A percentile compares a stretch with the other conserved stretches of the same genome.
phyloP scores from a whole-genome alignment of 2,888 invertebrate species.

The Leistus spinibarbis region DNA sequence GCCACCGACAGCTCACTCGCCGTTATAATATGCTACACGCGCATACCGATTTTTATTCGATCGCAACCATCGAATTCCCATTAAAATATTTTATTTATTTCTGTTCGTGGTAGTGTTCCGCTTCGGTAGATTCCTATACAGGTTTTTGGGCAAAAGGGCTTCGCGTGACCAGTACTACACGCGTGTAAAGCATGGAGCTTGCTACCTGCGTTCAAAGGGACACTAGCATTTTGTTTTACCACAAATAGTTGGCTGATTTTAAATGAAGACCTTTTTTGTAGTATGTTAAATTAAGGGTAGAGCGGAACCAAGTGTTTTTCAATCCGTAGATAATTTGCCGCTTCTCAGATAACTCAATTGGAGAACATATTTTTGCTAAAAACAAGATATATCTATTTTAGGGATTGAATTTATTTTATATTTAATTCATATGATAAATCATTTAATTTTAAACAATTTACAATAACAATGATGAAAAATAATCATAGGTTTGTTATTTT shows the following conservation, averaged over 20 bases:
- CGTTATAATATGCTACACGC: slow-evolving; percentile 16
- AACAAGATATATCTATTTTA: too few relatives aligned
- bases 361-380: too few relatives aligned
- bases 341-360: not conserved
- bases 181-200: slow-evolving; percentile 5
- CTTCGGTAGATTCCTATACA: slow-evolving; percentile 21
- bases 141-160: slow-evolving; percentile 3
- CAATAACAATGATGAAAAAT: too few relatives aligned
- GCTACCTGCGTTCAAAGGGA: not conserved
- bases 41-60: slow-evolving; percentile 33
- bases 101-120: slow-evolving; percentile 16
- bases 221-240: not conserved
- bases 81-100: slow-evolving; percentile 10
- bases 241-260: too few relatives aligned
- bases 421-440: too few relatives aligned
- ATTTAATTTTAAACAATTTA: too few relatives aligned
- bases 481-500: too few relatives aligned
- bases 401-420: not conserved
- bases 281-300: not conserved
- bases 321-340: not conserved
- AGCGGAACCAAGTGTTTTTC: not conserved
- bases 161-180: slow-evolving; percentile 22
- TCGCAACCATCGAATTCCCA: slow-evolving; percentile 20
- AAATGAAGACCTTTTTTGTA: too few relatives aligned
- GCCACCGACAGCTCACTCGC: not conserved